Base-by-base conservation (phyloP, 2,888 invertebrate genomes). In the Drosophila birchii region DNA sequence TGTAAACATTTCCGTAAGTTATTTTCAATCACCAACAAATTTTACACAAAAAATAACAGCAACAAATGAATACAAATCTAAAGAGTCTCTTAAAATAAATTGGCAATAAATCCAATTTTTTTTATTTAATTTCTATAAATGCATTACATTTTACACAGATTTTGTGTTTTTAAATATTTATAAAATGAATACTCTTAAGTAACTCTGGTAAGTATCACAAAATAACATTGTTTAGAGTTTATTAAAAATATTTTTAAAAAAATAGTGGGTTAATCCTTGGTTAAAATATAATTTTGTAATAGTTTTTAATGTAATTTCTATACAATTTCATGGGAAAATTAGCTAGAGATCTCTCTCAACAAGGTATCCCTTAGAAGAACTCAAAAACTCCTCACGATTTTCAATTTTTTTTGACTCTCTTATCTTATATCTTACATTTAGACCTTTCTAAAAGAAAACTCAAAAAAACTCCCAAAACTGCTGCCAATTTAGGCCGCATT, bases 121-220 rank as follows among this genome's bases (percentile, higher is more conserved):
- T 26, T 26, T 0, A 26, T 26, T 26, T 26, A 0, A 23, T 23
- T 1, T 11, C 1, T 45, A 9, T 2, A 9, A 45, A 16, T 26
- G 0, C 8, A 16, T 12, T 18, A 0, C 0, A 41, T 43, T 20
- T 7, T 43, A 12, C 1, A 43, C 0, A 2, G 14, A 11, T 0
- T 44, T 23, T 23, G 23, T 23, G 23, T 14, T 23, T 14, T 44
- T 44, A 3, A 16, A 23, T 5, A 16, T 26, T 45, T 26, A 1
- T 26, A 26, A 29, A n/a, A 11, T 1, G 1, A 29, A 9, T 5
- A 9, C 9, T 5, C 3, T 47, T 5, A 11, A 11, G 12, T 32
- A 7, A 8, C 32, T 14, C 5, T 14, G 49, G 49, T 51, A 51
- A 51, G 49, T 49, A 34, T 1, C 5, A 3, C 18, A 12, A 1